Base-by-base conservation (phyloP, 2,797 vertebrate genomes). In the Botia kubotai region DNA sequence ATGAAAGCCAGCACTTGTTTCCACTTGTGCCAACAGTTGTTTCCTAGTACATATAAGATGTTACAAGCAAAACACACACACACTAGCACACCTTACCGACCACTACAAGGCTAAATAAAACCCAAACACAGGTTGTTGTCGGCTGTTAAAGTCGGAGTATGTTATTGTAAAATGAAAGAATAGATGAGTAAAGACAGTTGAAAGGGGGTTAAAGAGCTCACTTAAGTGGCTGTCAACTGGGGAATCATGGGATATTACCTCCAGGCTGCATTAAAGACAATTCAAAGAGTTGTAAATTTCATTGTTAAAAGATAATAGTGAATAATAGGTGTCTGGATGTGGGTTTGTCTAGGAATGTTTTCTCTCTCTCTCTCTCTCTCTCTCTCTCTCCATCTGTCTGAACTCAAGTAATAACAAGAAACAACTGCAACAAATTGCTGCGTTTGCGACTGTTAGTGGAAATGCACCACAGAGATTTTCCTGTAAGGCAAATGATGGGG, bases 271-370 rank as follows among this genome's bases (percentile, higher is more conserved):
- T 88, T 87, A 86, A 87, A 87, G 75, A 84, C 67, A 70, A 78
- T 77, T 78, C 73, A 87, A 84, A 87, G 69, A 66, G 79, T 29
- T 67, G 84, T 85, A 81, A 83, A 82, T 84, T 85, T 86, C 83
- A 83, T 86, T 88, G 86, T 83, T 87, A 88, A 91, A 80, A 89
- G 87, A 72, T 89, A 93, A 80, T 91, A 85, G 90, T 90, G 86
- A 92, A 88, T 87, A 91, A 87, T 88, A 87, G 90, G 86, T 85
- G 89, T 90, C 85, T 86, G 84, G 79, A 76, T 87, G 86, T 82
- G 75, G 67, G 68, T 77, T 80, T 75, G 76, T 87, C 83, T 87
- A 79, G 65, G 67, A 87, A 85, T 79, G 72, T 75, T 68, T 11
- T 43, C n/a, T 53, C 16, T 7, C 36, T 36, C 66, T 57, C 58